These are phyloP conservation scores for Sinhomidia bicolor DNA, from an alignment of 2,888 invertebrate genomes.

Conservation along the genomic window DNA sequence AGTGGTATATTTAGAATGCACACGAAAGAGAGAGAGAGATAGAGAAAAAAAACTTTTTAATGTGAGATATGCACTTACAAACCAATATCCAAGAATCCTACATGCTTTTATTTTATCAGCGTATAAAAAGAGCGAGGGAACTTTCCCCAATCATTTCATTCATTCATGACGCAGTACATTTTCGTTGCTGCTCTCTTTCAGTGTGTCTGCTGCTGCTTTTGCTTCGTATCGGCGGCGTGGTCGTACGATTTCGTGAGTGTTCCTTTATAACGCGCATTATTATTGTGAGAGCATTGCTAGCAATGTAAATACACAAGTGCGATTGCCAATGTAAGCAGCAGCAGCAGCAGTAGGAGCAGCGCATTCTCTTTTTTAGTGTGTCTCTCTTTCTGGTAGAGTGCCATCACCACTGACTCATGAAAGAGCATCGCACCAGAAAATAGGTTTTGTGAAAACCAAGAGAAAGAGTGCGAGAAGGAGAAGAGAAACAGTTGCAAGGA, in stretches of 20 bases:
- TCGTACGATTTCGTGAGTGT: background rate
- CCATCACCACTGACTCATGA: conserved; percentile 63
- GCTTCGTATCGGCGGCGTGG: background rate
- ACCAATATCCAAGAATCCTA: too few species aligned
- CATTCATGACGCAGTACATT: conserved; percentile 35
- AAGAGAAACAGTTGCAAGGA: background rate
- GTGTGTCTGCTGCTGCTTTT: background rate
- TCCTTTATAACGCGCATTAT: background rate
- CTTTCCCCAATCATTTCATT: conserved; percentile 63
- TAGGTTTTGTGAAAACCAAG: conserved; percentile 51
- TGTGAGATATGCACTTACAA: background rate
- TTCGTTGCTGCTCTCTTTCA: conserved; percentile 38
- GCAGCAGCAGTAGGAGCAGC: too few species aligned
- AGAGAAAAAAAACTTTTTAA: background rate
- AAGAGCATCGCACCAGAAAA: conserved; percentile 62
- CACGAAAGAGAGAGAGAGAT: too few species aligned
- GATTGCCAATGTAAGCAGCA: conserved; percentile 5
- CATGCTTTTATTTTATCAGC: background rate
- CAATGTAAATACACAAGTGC: background rate
- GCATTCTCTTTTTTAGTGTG: too few species aligned
- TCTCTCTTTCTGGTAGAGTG: background rate
- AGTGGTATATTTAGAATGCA: background rate
- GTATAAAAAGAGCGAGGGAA: background rate
- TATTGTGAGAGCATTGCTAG: background rate
- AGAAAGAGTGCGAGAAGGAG: conserved; percentile 42